These are phyloP conservation scores for Coenonympha arcania DNA, from an alignment of 2,888 invertebrate species.

Conservation along the genomic window DNA sequence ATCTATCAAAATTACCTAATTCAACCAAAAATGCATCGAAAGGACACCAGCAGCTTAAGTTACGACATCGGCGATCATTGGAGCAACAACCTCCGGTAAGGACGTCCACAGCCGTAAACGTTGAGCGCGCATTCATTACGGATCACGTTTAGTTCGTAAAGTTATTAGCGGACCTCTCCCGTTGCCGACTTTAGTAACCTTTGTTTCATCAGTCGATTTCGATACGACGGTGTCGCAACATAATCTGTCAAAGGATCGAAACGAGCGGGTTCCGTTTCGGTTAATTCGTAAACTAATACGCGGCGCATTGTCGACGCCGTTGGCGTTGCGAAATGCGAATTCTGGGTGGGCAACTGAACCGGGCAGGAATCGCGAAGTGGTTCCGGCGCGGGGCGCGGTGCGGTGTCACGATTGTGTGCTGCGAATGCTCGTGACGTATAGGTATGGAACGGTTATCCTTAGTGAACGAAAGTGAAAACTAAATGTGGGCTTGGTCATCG, in stretches of 20 bases:
- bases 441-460: conserved; percentile 71
- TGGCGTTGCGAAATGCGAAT: background rate
- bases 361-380: conserved; percentile 8
- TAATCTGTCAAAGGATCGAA: conserved; percentile 11
- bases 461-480: conserved; percentile 74
- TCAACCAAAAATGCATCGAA: conserved; percentile 67
- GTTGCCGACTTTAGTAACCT: conserved; percentile 12
- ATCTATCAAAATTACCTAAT: conserved; percentile 61
- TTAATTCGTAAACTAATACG: conserved; percentile 2
- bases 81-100: conserved; percentile 62
- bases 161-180: conserved; percentile 26
- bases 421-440: conserved; percentile 32
- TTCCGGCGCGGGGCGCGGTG: background rate
- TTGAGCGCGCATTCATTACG: conserved; percentile 39
- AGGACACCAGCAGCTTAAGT: conserved; percentile 63
- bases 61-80: conserved; percentile 59
- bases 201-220: conserved; percentile 14
- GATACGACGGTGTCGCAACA: conserved; percentile 10
- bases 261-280: conserved; percentile 2
- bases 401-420: too few relatives aligned
- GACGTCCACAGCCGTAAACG: conserved; percentile 41
- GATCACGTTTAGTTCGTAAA: conserved; percentile 51
- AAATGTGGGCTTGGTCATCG: conserved; percentile 67
- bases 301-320: background rate
- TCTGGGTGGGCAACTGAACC: too few relatives aligned